These are phyloP conservation scores for Sminthurinus signatus DNA, from an alignment of 1,140 invertebrate species.

Conservation along the genomic window DNA sequence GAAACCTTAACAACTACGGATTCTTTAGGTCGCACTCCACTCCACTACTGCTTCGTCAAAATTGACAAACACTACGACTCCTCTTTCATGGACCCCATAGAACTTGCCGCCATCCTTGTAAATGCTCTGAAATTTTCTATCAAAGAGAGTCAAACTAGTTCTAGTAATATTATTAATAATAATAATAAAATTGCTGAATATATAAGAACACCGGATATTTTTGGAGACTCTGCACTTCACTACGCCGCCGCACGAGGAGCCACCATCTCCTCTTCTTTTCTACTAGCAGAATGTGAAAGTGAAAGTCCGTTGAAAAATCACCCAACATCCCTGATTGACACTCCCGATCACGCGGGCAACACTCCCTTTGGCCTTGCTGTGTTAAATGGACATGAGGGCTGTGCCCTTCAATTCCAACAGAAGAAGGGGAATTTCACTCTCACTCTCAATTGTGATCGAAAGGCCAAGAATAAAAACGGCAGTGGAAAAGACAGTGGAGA, in stretches of 20 bases:
- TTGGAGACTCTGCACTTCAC: conserved; percentile 49
- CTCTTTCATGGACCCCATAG: conserved; percentile 48
- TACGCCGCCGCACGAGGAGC: conserved; percentile 49
- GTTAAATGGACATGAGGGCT: conserved; percentile 48
- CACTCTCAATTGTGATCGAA: conserved; percentile 37
- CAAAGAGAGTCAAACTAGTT: no score
- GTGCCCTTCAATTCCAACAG: conserved; percentile 47
- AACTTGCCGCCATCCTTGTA: conserved; percentile 46
- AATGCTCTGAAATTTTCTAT: conserved; percentile 45
- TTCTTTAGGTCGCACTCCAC: conserved; percentile 41
- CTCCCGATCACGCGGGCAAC: conserved; percentile 48
- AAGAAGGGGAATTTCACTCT: conserved; percentile 46
- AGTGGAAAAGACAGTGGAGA: background rate
- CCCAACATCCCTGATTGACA: conserved; percentile 46
- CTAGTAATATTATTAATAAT: no score
- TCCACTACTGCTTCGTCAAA: conserved; percentile 51
- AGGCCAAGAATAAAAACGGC: background rate
- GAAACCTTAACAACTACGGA: conserved; percentile 39
- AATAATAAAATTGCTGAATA: conserved; percentile 27
- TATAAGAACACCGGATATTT: conserved; percentile 46
- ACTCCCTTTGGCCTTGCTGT: conserved; percentile 51
- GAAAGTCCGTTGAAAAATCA: conserved; percentile 3
- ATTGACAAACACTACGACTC: conserved; percentile 37
- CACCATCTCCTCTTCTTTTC: conserved; percentile 46
- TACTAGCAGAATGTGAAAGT: background rate